Conservation (phyloP, 2,888 invertebrate genomes). For the Drosophila monieri region DNA sequence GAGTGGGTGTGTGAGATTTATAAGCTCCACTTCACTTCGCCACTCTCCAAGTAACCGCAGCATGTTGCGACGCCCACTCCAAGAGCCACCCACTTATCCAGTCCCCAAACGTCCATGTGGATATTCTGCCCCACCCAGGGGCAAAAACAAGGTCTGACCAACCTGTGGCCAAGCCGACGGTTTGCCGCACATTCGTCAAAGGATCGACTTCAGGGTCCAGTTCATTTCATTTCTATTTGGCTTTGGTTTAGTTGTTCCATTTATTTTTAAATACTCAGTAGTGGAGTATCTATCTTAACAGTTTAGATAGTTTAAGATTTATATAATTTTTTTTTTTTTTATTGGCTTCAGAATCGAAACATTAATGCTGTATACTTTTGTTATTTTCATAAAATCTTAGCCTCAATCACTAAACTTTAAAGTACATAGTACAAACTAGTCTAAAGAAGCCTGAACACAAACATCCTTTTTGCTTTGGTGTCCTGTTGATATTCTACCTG, state of each 20-base stretch:
- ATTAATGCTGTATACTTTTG: too few relatives aligned
- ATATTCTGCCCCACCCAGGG: slow-evolving; percentile 46
- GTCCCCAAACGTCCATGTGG: slow-evolving; percentile 41
- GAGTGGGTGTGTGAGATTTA: slow-evolving; percentile 60
- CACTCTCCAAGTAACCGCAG: slow-evolving; percentile 56
- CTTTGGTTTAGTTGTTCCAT: slow-evolving; percentile 30
- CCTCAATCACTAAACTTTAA: neutral
- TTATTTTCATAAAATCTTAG: too few relatives aligned
- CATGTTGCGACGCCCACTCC: slow-evolving; percentile 65
- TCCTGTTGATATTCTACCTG: slow-evolving; percentile 37
- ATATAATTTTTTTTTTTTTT: too few relatives aligned
- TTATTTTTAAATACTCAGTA: slow-evolving; percentile 2
- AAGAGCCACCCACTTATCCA: slow-evolving; percentile 44
- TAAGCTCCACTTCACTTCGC: slow-evolving; percentile 54
- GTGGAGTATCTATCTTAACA: too few relatives aligned
- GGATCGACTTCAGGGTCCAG: slow-evolving; percentile 26
- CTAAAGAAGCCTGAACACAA: rapidly evolving
- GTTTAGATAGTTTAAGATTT: too few relatives aligned
- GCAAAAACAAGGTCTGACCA: slow-evolving; percentile 49
- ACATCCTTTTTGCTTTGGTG: slow-evolving; percentile 13
- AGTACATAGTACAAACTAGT: neutral
- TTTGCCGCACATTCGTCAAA: slow-evolving; percentile 45
- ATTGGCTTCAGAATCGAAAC: too few relatives aligned
- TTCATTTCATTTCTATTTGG: slow-evolving; percentile 30
- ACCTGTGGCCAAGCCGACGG: slow-evolving; percentile 42